A percentile compares a stretch with the other conserved stretches of the same genome.
Conservation (phyloP, 2,888 invertebrate species). For the Slavum lentiscoides region DNA sequence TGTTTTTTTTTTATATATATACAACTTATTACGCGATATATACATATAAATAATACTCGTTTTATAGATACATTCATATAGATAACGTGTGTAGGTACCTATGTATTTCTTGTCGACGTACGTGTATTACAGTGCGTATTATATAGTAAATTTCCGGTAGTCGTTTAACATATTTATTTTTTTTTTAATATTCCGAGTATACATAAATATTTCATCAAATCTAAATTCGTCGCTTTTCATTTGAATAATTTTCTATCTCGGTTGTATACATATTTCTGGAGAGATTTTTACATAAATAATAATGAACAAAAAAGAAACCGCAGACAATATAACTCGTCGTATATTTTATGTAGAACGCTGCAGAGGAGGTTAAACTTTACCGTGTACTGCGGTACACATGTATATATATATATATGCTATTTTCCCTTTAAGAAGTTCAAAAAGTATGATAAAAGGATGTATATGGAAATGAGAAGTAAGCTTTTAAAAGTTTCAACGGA, state of each 20-base stretch:
- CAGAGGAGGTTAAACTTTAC: slow-evolving; percentile 26
- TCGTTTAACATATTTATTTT: background rate
- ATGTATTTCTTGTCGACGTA: no score
- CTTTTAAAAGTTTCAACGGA: slow-evolving; percentile 31
- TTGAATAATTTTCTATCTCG: background rate
- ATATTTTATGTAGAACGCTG: background rate
- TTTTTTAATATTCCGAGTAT: background rate
- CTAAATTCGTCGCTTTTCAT: background rate
- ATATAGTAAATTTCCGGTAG: no score
- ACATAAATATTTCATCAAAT: background rate
- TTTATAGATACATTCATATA: no score
- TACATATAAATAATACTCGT: no score
- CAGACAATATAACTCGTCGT: slow-evolving; percentile 2
- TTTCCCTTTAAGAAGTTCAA: slow-evolving; percentile 4
- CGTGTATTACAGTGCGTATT: no score
- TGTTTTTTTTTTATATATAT: no score
- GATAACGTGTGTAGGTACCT: no score
- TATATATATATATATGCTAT: background rate
- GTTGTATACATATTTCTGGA: background rate
- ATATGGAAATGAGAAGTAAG: slow-evolving; percentile 18
- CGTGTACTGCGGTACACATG: background rate
- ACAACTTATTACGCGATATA: no score
- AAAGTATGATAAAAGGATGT: slow-evolving; percentile 23
- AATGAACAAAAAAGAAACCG: background rate
- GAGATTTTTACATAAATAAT: slow-evolving; percentile 17